A percentile compares a stretch with the other conserved stretches of the same genome.
These are phyloP conservation scores for Disparrhopalites patrizii DNA, from an alignment of 2,888 invertebrate species.

Conservation along the genomic window DNA sequence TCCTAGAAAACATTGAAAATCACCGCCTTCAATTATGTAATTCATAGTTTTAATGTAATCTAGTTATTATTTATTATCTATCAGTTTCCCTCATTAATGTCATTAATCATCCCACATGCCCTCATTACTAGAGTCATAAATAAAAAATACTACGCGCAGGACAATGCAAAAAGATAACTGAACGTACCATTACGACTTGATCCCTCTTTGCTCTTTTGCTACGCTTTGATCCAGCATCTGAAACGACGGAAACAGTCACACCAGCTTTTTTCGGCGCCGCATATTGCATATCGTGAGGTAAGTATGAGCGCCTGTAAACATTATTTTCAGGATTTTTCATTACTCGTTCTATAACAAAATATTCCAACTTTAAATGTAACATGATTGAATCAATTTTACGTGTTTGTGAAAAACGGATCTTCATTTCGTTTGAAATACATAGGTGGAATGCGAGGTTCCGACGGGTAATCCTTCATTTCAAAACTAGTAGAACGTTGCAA, in stretches of 20 bases:
- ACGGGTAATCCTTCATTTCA: constrained; percentile 83
- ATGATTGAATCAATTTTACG: constrained; percentile 52
- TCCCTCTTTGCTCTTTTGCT: constrained; percentile 23
- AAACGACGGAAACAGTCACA: constrained; percentile 48
- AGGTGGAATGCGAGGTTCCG: constrained; percentile 78
- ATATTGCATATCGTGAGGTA: constrained; percentile 73
- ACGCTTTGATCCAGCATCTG: constrained; percentile 35
- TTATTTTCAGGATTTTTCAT: neutral
- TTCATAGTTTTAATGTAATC: too few relatives aligned
- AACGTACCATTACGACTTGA: constrained; percentile 27
- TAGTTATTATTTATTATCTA: too few relatives aligned
- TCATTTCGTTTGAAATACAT: constrained; percentile 81
- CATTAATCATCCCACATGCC: too few relatives aligned
- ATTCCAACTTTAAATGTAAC: neutral
- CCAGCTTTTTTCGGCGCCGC: constrained; percentile 54
- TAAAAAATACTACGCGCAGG: neutral
- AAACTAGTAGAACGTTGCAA: constrained; percentile 80
- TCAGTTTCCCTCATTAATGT: too few relatives aligned
- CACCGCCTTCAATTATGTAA: neutral
- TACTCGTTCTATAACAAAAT: neutral
- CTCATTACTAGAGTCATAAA: neutral
- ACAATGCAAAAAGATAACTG: neutral
- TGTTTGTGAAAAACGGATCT: constrained; percentile 63
- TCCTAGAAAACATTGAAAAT: constrained; percentile 27
- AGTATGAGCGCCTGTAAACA: constrained; percentile 56